Conservation (phyloP, 2,888 invertebrate genomes). For the Bhutanitis thaidina region DNA sequence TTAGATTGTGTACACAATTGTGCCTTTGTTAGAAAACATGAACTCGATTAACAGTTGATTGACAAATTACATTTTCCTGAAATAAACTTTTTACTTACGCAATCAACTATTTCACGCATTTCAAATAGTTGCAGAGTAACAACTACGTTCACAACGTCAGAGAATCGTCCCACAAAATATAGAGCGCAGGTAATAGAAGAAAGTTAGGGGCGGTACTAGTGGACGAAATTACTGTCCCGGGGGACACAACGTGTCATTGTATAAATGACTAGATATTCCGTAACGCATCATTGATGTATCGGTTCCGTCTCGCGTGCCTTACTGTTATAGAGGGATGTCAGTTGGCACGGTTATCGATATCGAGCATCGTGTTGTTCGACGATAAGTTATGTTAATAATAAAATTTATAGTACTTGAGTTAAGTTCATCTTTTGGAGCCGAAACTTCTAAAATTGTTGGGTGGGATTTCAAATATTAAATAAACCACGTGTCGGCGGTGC, state of each 20-base stretch:
- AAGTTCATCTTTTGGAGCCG: too few species aligned
- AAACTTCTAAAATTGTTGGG: too few species aligned
- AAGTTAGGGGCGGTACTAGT: slow-evolving; percentile 20
- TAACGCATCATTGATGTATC: slow-evolving; percentile 42
- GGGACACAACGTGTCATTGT: slow-evolving; percentile 19
- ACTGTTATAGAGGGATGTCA: slow-evolving; percentile 27
- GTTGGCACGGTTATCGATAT: slow-evolving; percentile 12
- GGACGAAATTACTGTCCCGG: slow-evolving; percentile 12
- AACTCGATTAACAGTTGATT: too few species aligned
- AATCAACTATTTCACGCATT: slow-evolving; percentile 13
- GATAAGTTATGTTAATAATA: too few species aligned
- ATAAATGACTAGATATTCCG: slow-evolving; percentile 22
- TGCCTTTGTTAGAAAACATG: too few species aligned
- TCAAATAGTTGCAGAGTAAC: slow-evolving; percentile 3
- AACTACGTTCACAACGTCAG: slow-evolving; percentile 2
- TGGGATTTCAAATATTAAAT: too few species aligned
- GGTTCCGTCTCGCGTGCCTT: slow-evolving; percentile 41
- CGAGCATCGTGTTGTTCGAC: background rate
- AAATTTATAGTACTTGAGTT: too few species aligned
- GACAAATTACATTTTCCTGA: too few species aligned
- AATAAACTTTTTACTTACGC: too few species aligned
- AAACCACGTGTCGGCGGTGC: too few species aligned
- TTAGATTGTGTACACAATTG: too few species aligned
- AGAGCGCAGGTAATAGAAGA: slow-evolving; percentile 27
- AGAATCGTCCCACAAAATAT: slow-evolving; percentile 22